Evolutionary conservation across 1,140 invertebrate genomes (phyloP).

Genomic region (Ladona fulva): DNA sequence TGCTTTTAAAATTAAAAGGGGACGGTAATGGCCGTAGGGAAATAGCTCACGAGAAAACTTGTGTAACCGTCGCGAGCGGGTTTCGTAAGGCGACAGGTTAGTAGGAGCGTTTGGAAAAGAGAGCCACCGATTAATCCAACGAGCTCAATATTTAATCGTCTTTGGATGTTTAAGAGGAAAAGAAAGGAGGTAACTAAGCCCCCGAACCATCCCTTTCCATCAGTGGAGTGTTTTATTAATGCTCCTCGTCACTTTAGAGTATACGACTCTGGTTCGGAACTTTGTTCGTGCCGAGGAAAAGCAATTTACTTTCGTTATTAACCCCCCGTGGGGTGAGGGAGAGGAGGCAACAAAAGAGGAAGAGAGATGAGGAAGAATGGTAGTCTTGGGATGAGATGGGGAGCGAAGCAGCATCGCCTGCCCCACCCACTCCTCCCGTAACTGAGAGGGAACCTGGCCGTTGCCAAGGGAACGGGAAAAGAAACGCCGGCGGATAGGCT

Average conservation of each 20-base stretch:
- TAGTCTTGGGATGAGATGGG: background rate
- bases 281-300: background rate
- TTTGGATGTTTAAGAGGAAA: too few species aligned
- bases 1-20: background rate
- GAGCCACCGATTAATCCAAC: too few species aligned
- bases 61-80: too few species aligned
- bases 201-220: background rate
- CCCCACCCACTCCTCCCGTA: background rate
- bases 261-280: background rate
- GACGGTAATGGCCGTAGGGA: too few species aligned
- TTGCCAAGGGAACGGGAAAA: background rate
- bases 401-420: too few species aligned
- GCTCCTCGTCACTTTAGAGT: background rate
- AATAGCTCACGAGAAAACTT: too few species aligned
- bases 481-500: background rate
- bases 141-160: too few species aligned
- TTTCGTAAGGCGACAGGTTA: too few species aligned
- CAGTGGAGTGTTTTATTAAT: background rate
- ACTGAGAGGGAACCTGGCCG: background rate
- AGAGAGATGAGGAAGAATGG: background rate
- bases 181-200: too few species aligned
- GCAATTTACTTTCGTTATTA: constrained; percentile 1
- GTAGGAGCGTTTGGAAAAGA: too few species aligned
- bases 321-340: background rate
- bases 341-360: background rate